A percentile compares a stretch with the other conserved stretches of the same genome.
These are phyloP conservation scores for Machaerirhynchus nigripectus DNA, from an alignment of 2,113 vertebrate species.

Conservation along the genomic window DNA sequence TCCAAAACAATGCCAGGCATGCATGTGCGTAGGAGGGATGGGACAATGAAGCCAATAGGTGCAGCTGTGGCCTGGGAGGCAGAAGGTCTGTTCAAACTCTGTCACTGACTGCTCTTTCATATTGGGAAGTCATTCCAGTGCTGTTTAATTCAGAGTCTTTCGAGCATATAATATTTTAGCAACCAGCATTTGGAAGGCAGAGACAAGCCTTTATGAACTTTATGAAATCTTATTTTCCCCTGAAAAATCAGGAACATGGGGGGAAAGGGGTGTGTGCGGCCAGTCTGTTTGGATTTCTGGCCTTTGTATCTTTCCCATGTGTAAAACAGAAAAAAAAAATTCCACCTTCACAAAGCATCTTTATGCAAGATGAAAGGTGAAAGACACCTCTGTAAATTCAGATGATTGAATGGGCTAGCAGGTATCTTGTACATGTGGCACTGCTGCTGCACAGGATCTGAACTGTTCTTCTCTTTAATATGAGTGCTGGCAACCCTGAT, in stretches of 20 bases:
- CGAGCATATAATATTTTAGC: neutral
- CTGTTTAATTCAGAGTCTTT: neutral
- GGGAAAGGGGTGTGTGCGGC: neutral
- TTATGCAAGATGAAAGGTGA: neutral
- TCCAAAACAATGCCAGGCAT: constrained; percentile 57
- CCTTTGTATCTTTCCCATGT: fast-evolving
- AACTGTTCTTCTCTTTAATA: neutral
- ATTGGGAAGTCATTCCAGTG: neutral
- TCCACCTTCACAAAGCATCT: neutral
- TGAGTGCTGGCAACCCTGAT: neutral
- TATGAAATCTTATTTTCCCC: neutral
- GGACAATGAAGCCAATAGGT: constrained; percentile 53
- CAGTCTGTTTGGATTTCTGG: neutral
- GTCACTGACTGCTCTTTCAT: neutral
- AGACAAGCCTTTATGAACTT: neutral
- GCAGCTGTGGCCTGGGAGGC: constrained; percentile 38
- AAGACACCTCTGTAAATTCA: neutral
- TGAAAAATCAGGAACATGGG: neutral
- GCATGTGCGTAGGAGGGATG: constrained; percentile 36
- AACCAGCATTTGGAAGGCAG: neutral
- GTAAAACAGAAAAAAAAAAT: neutral
- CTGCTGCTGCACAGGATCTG: neutral
- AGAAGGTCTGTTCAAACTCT: constrained; percentile 7
- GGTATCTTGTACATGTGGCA: neutral
- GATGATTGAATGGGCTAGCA: neutral